Conservation (phyloP, 1,140 invertebrate genomes). For the Orchesella cincta region DNA sequence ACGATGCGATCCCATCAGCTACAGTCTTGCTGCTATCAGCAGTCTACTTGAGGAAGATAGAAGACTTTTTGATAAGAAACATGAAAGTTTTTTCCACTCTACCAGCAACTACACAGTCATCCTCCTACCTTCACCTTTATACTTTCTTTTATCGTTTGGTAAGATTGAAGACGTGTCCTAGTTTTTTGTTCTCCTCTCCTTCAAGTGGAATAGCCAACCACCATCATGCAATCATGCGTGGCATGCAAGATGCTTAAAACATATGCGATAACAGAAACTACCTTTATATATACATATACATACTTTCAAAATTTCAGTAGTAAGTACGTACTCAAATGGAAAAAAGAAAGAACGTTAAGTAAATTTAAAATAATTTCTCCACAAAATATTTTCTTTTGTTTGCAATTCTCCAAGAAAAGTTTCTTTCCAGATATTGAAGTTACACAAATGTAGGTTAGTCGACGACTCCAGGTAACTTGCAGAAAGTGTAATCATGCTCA, state of each 20-base stretch:
- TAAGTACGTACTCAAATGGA: too few relatives aligned
- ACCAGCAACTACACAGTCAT: background rate
- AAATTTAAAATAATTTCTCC: too few relatives aligned
- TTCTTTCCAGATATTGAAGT: too few relatives aligned
- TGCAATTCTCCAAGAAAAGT: too few relatives aligned
- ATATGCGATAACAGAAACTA: background rate
- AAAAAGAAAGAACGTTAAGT: too few relatives aligned
- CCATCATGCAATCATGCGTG: background rate
- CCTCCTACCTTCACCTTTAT: constrained; percentile 20
- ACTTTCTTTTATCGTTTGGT: constrained; percentile 15
- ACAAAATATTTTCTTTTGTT: too few relatives aligned
- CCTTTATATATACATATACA: too few relatives aligned
- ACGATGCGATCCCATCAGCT: too few relatives aligned
- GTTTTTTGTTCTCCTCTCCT: background rate
- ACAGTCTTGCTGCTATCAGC: background rate
- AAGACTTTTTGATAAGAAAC: constrained; percentile 11
- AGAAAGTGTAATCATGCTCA: too few relatives aligned
- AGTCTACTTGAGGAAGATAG: background rate
- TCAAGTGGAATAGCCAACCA: background rate
- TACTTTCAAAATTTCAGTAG: too few relatives aligned
- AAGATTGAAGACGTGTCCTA: constrained; percentile 25
- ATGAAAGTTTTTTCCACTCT: background rate
- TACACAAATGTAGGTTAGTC: too few relatives aligned
- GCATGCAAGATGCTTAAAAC: background rate
- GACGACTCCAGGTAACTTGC: too few relatives aligned